These are phyloP conservation scores for Cynaeus angustus DNA, from an alignment of 2,888 invertebrate genomes.

Conservation along the genomic window DNA sequence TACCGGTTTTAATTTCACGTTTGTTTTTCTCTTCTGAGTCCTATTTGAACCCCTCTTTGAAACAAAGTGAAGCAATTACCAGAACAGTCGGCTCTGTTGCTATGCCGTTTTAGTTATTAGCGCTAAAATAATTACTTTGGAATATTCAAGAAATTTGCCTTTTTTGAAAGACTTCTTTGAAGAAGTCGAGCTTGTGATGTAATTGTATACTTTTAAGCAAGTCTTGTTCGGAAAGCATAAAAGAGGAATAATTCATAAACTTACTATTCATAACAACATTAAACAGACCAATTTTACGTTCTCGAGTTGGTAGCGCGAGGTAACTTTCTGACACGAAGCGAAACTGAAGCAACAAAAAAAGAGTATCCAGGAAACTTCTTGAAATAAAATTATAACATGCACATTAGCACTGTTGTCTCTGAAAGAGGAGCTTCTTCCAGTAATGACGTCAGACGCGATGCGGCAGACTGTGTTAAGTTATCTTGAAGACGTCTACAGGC, in stretches of 20 bases:
- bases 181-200: conserved; percentile 28
- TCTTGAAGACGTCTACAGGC: conserved; percentile 41
- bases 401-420: conserved; percentile 59
- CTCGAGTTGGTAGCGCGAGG: conserved; percentile 35
- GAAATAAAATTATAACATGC: conserved; percentile 63
- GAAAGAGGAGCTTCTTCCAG: conserved; percentile 38
- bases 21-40: conserved; percentile 33
- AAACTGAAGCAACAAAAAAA: conserved; percentile 43
- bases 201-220: conserved; percentile 26
- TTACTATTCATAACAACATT: conserved; percentile 49
- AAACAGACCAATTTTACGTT: conserved; percentile 46
- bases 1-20: conserved; percentile 30
- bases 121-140: conserved; percentile 35
- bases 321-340: conserved; percentile 40
- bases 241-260: conserved; percentile 45
- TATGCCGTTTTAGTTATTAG: conserved; percentile 16
- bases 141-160: conserved; percentile 10
- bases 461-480: conserved; percentile 44
- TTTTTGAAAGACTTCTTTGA: conserved; percentile 21
- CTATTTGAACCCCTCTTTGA: conserved; percentile 9
- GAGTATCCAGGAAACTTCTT: conserved; percentile 40
- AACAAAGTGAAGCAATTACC: conserved; percentile 37
- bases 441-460: conserved; percentile 45
- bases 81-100: conserved; percentile 26
- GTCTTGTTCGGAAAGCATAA: conserved; percentile 37